Base-by-base conservation (phyloP, 2,888 invertebrate species). In the Willowsia nigromaculata region DNA sequence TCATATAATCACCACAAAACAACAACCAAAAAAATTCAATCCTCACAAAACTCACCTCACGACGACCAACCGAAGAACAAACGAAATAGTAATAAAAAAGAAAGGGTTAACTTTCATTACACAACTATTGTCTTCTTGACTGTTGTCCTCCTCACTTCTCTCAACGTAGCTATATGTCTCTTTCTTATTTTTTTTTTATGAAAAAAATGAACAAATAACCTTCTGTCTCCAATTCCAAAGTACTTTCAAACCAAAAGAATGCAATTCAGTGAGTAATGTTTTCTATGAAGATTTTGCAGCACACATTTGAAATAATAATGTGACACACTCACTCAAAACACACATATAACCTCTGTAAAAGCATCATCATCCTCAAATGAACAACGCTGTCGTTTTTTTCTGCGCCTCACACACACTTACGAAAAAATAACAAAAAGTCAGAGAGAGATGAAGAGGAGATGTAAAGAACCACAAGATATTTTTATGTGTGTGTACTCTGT, bases 401-500 rank as follows among this genome's bases (percentile, higher is more conserved):
- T 53, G n/a, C 18, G 22, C 25, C 25, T 65, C 65, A 65, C n/a
- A 59, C 59, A 59, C 59, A 30, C 27, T n/a, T 30, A n/a, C 11
- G 18, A 50, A 50, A 50, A 50, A 50, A 50, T 50, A 50, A 50
- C 50, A 50, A 18, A 50, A 15, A 50, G 50, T 50, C 59, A 59
- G 22, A 56, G 18, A 65, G 3, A 25, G 33, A 22, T n/a, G 13
- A 22, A 11, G 40, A 40, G 68, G 9, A 37, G 37, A 37, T 18
- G 56, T 6, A 62, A 9, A 62, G 25, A 62, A 62, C 68, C 33
- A 68, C 68, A 68, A 68, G 68, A 37, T 68, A 68, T 68, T 78
- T 78, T 78, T 53, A 62, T 62, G 80, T 80, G 62, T 81, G 62
- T 81, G 62, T 81, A 62, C 81, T 81, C 43, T 80, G 62, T 81